These are phyloP conservation scores for Anguilla obscura DNA, from an alignment of 2,797 vertebrate species.

Conservation along the genomic window DNA sequence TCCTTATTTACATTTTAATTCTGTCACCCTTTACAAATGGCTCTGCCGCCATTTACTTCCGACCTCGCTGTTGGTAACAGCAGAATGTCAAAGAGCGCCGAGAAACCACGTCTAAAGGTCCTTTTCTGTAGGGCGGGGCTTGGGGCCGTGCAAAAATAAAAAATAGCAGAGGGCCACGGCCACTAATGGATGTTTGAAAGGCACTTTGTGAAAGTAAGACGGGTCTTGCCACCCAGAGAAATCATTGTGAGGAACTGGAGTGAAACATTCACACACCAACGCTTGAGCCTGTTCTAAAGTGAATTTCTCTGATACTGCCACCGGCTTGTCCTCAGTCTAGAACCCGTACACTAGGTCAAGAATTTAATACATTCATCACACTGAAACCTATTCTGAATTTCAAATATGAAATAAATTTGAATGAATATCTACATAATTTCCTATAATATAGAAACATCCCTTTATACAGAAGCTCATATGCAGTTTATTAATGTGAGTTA, in stretches of 20 bases:
- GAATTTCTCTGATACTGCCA: not conserved
- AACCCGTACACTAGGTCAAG: not conserved
- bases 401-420: not conserved
- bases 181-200: not conserved
- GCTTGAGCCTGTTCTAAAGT: not conserved
- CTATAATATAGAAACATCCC: not conserved
- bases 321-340: not conserved
- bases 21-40: not conserved
- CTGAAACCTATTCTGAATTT: constrained; percentile 13
- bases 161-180: not conserved
- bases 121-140: not conserved
- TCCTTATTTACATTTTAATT: not conserved
- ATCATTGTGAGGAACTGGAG: not conserved
- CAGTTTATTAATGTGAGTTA: not conserved
- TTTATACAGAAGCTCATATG: not conserved
- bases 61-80: not conserved
- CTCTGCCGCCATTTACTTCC: not conserved
- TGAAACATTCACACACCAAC: not conserved
- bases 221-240: not conserved
- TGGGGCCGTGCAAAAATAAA: not conserved
- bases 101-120: not conserved
- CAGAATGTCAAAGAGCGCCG: not conserved
- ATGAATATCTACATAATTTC: not conserved
- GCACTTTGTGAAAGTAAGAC: not conserved
- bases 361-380: not conserved